phyloP scores from a whole-genome alignment of 2,888 invertebrate genomes.

The Himalopsyche tibetana region DNA sequence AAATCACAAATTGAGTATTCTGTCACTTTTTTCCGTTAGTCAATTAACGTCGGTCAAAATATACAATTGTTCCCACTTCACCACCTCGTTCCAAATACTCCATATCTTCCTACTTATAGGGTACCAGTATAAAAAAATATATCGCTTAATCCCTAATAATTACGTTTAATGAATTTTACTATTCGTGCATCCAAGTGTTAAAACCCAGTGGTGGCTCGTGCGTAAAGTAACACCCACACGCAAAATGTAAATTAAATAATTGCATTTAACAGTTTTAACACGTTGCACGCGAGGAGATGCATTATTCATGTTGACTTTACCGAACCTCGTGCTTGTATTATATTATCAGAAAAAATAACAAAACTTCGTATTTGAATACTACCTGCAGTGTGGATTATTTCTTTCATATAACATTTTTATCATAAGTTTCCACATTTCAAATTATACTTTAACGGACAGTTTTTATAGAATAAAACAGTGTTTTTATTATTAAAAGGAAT shows the following conservation, averaged over 20 bases:
- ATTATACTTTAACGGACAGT: too few relatives aligned
- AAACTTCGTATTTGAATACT: background rate
- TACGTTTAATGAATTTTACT: background rate
- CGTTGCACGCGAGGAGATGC: conserved; percentile 38
- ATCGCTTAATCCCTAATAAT: too few relatives aligned
- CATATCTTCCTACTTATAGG: too few relatives aligned
- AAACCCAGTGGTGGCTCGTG: conserved; percentile 14
- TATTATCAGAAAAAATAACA: background rate
- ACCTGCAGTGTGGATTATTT: background rate
- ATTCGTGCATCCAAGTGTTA: background rate
- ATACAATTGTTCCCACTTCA: too few relatives aligned
- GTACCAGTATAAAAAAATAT: too few relatives aligned
- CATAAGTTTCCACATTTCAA: too few relatives aligned
- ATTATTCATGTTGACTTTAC: background rate
- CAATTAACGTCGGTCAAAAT: too few relatives aligned
- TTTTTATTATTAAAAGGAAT: too few relatives aligned
- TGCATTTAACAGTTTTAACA: conserved; percentile 43
- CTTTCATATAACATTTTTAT: background rate
- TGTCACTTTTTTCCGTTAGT: too few relatives aligned
- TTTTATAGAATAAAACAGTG: too few relatives aligned
- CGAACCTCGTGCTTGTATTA: background rate
- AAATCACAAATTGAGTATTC: too few relatives aligned
- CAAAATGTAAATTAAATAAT: conserved; percentile 43
- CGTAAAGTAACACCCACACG: conserved; percentile 32
- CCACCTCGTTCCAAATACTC: too few relatives aligned